Percentiles rank a stretch among this genome's conserved stretches.
Conservation (phyloP, 2,797 vertebrate genomes). For the Sebastes steindachneri region DNA sequence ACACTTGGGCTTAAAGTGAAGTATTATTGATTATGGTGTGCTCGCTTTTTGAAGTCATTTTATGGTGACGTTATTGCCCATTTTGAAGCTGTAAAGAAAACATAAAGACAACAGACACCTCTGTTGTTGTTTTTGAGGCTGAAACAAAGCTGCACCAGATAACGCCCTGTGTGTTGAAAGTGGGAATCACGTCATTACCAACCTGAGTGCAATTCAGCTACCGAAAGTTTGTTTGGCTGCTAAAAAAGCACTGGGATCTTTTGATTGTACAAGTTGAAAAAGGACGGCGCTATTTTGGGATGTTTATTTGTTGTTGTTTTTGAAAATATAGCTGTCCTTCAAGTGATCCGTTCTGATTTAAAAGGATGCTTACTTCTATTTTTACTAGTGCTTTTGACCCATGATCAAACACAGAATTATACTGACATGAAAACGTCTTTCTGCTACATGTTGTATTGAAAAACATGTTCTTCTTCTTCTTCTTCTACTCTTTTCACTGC, state of each 20-base stretch:
- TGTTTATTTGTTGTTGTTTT: background rate
- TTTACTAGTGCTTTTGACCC: no score
- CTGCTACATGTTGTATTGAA: no score
- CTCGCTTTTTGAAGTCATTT: conserved; percentile 2
- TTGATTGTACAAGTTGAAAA: background rate
- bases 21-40: background rate
- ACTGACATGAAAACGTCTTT: no score
- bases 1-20: background rate
- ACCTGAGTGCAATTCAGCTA: background rate
- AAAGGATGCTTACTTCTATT: no score
- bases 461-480: background rate
- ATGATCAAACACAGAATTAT: no score
- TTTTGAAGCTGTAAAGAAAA: background rate
- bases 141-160: background rate
- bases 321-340: background rate
- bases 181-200: no score
- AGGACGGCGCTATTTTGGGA: no score
- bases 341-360: background rate
- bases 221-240: no score
- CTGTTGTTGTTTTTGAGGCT: background rate
- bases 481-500: background rate
- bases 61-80: background rate
- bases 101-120: background rate
- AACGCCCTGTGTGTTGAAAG: background rate
- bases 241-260: no score